Conservation (phyloP, 2,797 vertebrate genomes). For the Rhinatrema bivittatum region DNA sequence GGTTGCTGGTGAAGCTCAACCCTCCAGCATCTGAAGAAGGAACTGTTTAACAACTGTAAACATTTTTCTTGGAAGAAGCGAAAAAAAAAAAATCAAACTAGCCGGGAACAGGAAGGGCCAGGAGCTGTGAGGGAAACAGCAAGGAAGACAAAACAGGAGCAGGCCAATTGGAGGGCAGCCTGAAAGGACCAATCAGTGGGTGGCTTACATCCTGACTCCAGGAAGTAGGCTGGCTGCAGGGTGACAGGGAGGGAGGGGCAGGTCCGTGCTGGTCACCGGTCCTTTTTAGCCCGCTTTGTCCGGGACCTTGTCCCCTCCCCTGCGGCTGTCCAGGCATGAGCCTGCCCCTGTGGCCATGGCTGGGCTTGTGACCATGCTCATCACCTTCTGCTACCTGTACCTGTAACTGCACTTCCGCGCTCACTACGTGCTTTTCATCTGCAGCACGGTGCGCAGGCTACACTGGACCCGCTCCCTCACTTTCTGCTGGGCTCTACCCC, state of each 20-base stretch:
- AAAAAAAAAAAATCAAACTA: too few species aligned
- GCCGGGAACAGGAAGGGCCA: too few species aligned
- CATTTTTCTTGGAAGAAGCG: neutral
- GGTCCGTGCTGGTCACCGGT: too few species aligned
- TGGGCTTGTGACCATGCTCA: constrained; percentile 59
- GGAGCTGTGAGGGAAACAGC: too few species aligned
- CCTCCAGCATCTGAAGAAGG: too few species aligned
- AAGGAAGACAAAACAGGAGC: too few species aligned
- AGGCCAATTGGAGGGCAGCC: rapidly evolving
- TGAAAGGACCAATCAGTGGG: neutral
- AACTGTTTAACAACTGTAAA: too few species aligned
- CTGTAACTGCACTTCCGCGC: constrained; percentile 83
- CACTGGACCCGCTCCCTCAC: constrained; percentile 60
- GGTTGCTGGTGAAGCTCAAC: too few species aligned
- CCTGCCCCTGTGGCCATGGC: neutral
- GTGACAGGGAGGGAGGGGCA: neutral
- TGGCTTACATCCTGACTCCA: neutral
- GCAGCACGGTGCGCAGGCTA: constrained; percentile 58
- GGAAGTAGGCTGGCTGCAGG: rapidly evolving
- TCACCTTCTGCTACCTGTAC: constrained; percentile 89
- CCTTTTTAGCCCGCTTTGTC: too few species aligned
- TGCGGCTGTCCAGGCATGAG: neutral
- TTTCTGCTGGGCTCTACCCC: constrained; percentile 48
- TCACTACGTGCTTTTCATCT: constrained; percentile 66
- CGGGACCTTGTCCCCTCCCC: too few species aligned